These are phyloP conservation scores for Apostichopus parvimensis DNA, from an alignment of 35 echinoderm and acorn worm genomes.

Conservation along the genomic window DNA sequence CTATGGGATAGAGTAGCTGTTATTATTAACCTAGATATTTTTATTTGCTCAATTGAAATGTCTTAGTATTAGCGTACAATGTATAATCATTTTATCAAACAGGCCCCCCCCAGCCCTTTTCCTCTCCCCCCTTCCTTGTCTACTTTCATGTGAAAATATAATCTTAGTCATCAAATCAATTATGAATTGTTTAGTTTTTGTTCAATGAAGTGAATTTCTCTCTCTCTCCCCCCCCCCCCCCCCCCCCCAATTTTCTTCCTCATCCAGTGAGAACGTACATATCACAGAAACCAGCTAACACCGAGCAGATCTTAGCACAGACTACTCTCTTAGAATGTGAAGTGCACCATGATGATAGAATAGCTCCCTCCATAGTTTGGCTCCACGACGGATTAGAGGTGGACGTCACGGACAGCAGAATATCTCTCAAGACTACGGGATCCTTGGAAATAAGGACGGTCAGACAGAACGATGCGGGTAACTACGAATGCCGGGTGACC, in stretches of 20 bases:
- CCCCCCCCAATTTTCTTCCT: not conserved
- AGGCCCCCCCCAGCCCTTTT: too few relatives aligned
- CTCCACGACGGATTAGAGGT: constrained; percentile 53
- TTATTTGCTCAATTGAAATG: too few relatives aligned
- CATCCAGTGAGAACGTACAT: constrained; percentile 71
- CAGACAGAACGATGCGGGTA: constrained; percentile 56
- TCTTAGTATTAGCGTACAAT: too few relatives aligned
- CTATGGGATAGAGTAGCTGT: too few relatives aligned
- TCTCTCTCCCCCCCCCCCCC: too few relatives aligned
- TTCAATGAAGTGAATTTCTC: not conserved
- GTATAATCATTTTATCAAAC: too few relatives aligned
- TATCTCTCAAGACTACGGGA: constrained; percentile 42
- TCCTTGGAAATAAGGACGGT: constrained; percentile 70
- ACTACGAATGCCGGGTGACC: constrained; percentile 75
- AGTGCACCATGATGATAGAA: constrained; percentile 60
- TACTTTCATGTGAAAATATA: too few relatives aligned
- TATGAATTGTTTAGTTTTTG: not conserved
- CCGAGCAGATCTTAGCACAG: constrained; percentile 49
- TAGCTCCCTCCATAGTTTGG: constrained; percentile 66
- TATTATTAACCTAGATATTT: too few relatives aligned
- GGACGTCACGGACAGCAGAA: constrained; percentile 10
- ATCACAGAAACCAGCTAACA: constrained; percentile 57
- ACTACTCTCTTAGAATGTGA: constrained; percentile 59
- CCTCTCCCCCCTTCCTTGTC: too few relatives aligned
- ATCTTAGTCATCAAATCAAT: too few relatives aligned